phyloP scores from a whole-genome alignment of 2,113 vertebrate species.

The Potamarius usumacintae region DNA sequence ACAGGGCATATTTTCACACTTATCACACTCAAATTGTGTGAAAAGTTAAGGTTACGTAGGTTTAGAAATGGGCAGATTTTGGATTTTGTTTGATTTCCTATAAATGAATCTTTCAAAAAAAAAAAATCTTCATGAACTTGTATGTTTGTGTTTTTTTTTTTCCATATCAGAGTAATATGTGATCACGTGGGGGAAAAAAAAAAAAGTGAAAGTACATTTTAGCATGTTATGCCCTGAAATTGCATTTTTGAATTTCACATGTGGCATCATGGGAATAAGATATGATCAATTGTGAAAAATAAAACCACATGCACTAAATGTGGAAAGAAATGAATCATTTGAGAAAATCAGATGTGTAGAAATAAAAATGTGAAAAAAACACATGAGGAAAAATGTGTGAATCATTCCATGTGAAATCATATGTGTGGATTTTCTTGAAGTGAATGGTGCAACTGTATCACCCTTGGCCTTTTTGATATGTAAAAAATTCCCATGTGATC shows the following conservation, averaged over 20 bases:
- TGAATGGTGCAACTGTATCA: not conserved
- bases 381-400: not conserved
- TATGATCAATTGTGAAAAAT: not conserved
- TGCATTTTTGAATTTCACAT: not conserved
- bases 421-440: not conserved
- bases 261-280: not conserved
- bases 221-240: not conserved
- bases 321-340: not conserved
- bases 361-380: not conserved
- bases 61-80: not conserved
- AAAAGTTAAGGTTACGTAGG: not conserved
- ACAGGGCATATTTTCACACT: not conserved
- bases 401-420: not conserved
- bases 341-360: not conserved
- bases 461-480: not conserved
- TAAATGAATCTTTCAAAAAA: not conserved
- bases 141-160: too few relatives aligned
- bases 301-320: not conserved
- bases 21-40: not conserved
- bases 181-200: not conserved
- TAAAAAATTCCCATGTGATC: not conserved
- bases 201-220: not conserved
- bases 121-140: not conserved
- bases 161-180: not conserved
- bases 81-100: not conserved